Conservation (phyloP, 2,797 vertebrate species). For the Ambastaia sidthimunki region DNA sequence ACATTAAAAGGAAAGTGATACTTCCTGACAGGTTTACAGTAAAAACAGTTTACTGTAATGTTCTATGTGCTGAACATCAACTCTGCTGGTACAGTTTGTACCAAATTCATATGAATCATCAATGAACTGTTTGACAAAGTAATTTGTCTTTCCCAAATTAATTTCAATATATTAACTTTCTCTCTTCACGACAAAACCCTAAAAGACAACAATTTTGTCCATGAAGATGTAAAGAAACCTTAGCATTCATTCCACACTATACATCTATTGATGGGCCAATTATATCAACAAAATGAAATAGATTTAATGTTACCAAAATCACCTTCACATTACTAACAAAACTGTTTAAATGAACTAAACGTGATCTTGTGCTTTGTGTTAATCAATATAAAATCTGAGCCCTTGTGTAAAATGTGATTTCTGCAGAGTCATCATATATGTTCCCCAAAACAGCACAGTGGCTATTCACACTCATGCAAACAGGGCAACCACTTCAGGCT, state of each 20-base stretch:
- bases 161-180: conserved; percentile 25
- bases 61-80: too few species aligned
- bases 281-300: not conserved
- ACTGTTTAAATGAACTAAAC: not conserved
- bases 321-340: not conserved
- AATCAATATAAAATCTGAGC: conserved; percentile 12
- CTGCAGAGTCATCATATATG: conserved; percentile 20
- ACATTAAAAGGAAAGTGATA: too few species aligned
- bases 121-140: too few species aligned
- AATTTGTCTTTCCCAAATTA: too few species aligned
- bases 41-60: too few species aligned
- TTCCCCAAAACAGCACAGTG: conserved; percentile 58
- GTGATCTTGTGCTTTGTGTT: not conserved
- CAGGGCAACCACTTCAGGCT: conserved; percentile 16
- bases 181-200: not conserved
- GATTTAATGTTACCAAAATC: not conserved
- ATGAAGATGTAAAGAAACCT: not conserved
- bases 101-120: too few species aligned
- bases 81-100: too few species aligned
- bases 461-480: conserved; percentile 56
- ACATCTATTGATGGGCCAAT: not conserved
- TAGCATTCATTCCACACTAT: not conserved
- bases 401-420: conserved; percentile 17
- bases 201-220: not conserved
- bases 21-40: too few species aligned